Base-by-base conservation (phyloP, 2,797 vertebrate genomes). In the Xerus rutilus region DNA sequence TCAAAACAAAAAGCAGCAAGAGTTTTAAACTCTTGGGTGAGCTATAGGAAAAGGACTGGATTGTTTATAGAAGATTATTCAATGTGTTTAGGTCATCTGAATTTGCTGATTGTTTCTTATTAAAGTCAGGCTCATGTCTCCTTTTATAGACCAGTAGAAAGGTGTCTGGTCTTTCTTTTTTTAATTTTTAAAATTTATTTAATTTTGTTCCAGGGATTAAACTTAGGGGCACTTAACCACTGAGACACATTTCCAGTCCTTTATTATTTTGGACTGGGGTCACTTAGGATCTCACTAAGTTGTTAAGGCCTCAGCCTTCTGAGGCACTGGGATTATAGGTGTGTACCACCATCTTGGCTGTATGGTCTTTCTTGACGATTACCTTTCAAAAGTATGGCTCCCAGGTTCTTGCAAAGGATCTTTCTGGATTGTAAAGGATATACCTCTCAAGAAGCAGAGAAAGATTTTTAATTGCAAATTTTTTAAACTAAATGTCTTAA, bases 141-240 rank as follows among this genome's bases (percentile, higher is more conserved):
- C 5, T 2, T 0, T 62, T 1, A 49, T 3, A 64, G 28, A 23
- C 8, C 25, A 43, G 6, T 3, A 57, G 8, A 23, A 15, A 49
- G 4, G 1, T 1, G 0, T 62, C 20, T 57, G 54, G 54, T 57
- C 2, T 54, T 54, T 54, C 54, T 57, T 54, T 15, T 54, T 54
- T 54, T 54, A 11, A 49, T 54, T 54, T 54, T 54, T 54, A 18
- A 54, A 18, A 12, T 49, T 49, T 49, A 13, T 13, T 49, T 49
- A 39, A 39, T 39, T 39, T 39, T 39, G 39, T 39, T 39, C 39
- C 6, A 57, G 54, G 7, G 17, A 20, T 57, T 57, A 57, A 57
- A 7, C 54, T 57, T 17, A 54, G 54, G 20, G 18, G 18, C 17
- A 20, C 18, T 54, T 54, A 7, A 54, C 54, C 54, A 18, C 54